Conservation (phyloP, 2,888 invertebrate genomes). For the Flabesymbios commensalis region DNA sequence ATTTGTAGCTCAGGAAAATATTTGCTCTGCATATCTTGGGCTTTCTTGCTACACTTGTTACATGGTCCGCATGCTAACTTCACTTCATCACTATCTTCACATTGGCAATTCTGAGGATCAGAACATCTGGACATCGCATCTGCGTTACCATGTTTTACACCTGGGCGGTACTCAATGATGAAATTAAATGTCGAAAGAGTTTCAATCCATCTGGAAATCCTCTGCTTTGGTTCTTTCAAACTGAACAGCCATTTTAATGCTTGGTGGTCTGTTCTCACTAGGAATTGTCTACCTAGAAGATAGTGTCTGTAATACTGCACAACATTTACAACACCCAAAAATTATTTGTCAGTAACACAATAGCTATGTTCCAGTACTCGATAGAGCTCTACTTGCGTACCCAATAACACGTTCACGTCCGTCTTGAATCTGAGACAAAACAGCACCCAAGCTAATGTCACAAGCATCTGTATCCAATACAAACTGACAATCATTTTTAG, state of each 20-base stretch:
- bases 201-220: slow-evolving; percentile 17
- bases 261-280: slow-evolving; percentile 37
- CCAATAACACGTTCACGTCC: slow-evolving; percentile 21
- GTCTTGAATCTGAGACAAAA: slow-evolving; percentile 23
- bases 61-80: slow-evolving; percentile 6
- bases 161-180: neutral
- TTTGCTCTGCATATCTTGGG: neutral
- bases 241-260: slow-evolving; percentile 32
- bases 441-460: slow-evolving; percentile 8
- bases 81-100: neutral
- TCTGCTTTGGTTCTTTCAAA: no score
- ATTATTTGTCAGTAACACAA: slow-evolving; percentile 21
- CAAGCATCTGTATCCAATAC: slow-evolving; percentile 25
- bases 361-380: slow-evolving; percentile 15
- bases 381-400: slow-evolving; percentile 18
- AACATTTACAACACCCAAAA: slow-evolving; percentile 26
- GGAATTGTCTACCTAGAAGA: slow-evolving; percentile 30
- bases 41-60: neutral
- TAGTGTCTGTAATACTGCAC: slow-evolving; percentile 36
- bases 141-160: slow-evolving; percentile 1
- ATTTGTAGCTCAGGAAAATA: neutral
- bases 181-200: slow-evolving; percentile 7
- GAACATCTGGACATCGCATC: neutral
- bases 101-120: neutral
- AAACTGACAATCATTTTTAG: neutral